Base-by-base conservation (phyloP, 1,140 invertebrate species). In the Penaeus vannamei region DNA sequence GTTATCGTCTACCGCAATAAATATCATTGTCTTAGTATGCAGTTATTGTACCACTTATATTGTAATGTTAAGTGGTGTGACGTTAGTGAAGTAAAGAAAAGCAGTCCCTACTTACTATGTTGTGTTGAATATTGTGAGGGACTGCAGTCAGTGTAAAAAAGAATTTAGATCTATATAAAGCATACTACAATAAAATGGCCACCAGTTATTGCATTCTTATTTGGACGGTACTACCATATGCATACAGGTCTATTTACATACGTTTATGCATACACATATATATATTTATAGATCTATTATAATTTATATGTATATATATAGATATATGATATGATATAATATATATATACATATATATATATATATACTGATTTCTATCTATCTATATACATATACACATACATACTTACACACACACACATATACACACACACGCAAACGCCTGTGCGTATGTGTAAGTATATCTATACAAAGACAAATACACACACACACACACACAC, bases 321-420 rank as follows among this genome's bases (percentile, higher is more conserved):
- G 26, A 8, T 26, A 72, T 72, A 72, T 72, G 36, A 42, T 42
- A 4, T 42, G 36, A 66, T 66, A 66, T 66, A 66, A 2, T 19
- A 66, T 66, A 66, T 66, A 66, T 66, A 66, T 66, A 66, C 29
- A 66, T 66, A 66, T 66, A 66, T 66, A 66, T 66, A 66, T 23
- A 14, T 72, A 26, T 14, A 23, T 26, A 2, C 14, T 5, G n/a
- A 72, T 32, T 17, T n/a, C 0, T 72, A 66, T 64, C 66, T 61
- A 64, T 84, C 17, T 64, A 2, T 64, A 29, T 64, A 84, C 32
- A 60, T 64, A 17, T 84, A 5, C 36, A 36, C 36, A 36, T 36
- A 36, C n/a, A 22, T 60, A n/a, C 19, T 5, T 29, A 19, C 83
- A n/a, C 62, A 84, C 61, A 84, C 61, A 62, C 23, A 84, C 61